These are phyloP conservation scores for Dynastes grantii DNA, from an alignment of 2,888 invertebrate species.

Conservation along the genomic window DNA sequence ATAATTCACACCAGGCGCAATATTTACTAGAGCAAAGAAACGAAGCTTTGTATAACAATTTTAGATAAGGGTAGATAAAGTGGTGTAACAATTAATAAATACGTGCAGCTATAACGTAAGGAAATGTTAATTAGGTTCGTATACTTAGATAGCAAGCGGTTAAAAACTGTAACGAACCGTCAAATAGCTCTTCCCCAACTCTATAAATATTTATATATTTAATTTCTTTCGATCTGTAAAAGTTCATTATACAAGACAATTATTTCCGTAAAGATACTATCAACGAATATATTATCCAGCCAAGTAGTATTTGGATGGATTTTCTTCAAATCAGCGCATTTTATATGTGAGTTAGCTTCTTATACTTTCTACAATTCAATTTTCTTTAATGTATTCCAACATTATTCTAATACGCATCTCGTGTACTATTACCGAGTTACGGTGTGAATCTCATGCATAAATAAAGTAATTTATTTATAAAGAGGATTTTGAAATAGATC, in stretches of 20 bases:
- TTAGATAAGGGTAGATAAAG: slow-evolving; percentile 54
- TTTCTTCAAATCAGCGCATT: slow-evolving; percentile 22
- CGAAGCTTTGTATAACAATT: slow-evolving; percentile 38
- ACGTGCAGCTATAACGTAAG: slow-evolving; percentile 53
- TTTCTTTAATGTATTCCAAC: too few species aligned
- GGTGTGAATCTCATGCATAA: too few species aligned
- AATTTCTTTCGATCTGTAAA: slow-evolving; percentile 33
- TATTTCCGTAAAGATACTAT: slow-evolving; percentile 40
- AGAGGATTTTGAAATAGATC: too few species aligned
- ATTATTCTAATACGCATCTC: too few species aligned
- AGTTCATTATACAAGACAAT: slow-evolving; percentile 42
- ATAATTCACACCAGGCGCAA: slow-evolving; percentile 25
- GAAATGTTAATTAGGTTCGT: slow-evolving; percentile 53
- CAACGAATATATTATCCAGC: slow-evolving; percentile 19
- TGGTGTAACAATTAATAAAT: slow-evolving; percentile 58
- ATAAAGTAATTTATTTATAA: too few species aligned
- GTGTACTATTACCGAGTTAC: too few species aligned
- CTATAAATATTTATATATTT: slow-evolving; percentile 44
- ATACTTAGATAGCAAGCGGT: slow-evolving; percentile 13
- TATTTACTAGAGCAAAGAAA: slow-evolving; percentile 30
- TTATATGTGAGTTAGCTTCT: background rate
- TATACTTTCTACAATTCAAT: background rate
- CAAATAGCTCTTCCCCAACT: slow-evolving; percentile 29
- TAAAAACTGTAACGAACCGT: slow-evolving; percentile 46
- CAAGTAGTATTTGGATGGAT: slow-evolving; percentile 32